Percentiles rank a stretch among this genome's conserved stretches.
These are phyloP conservation scores for Datnioides undecimradiatus DNA, from an alignment of 2,113 vertebrate species.

Conservation along the genomic window DNA sequence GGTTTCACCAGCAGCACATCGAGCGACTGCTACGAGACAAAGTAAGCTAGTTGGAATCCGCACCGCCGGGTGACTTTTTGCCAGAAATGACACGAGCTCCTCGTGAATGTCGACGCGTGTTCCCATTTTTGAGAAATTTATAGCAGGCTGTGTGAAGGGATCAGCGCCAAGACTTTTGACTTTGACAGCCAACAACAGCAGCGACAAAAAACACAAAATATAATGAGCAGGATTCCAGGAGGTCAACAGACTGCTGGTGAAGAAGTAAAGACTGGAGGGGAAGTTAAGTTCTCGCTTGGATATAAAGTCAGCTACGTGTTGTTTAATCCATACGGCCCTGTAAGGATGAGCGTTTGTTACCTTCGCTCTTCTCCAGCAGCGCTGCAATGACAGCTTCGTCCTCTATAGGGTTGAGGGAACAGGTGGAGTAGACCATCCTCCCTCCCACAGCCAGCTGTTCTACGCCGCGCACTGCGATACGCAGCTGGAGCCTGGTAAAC, in stretches of 20 bases:
- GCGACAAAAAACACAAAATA: not conserved
- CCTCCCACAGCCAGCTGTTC: slow-evolving; percentile 96
- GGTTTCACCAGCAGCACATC: not conserved
- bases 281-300: not conserved
- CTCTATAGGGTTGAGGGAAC: slow-evolving; percentile 95
- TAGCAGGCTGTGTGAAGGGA: not conserved
- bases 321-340: not conserved
- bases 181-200: too few species aligned
- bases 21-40: not conserved
- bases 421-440: slow-evolving; percentile 98
- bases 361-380: slow-evolving; percentile 96
- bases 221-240: not conserved
- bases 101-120: not conserved
- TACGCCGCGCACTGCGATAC: slow-evolving; percentile 93
- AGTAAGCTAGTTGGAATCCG: not conserved
- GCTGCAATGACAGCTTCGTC: slow-evolving; percentile 95
- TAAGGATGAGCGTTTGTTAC: slow-evolving; percentile 71
- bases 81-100: not conserved
- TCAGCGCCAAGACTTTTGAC: not conserved
- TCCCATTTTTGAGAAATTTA: not conserved
- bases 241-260: not conserved
- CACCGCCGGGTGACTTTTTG: too few species aligned
- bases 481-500: slow-evolving; percentile 90
- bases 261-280: not conserved
- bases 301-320: not conserved